A percentile compares a stretch with the other conserved stretches of the same genome.
These are phyloP conservation scores for Cylas formicarius DNA, from an alignment of 1,140 invertebrate genomes.

Conservation along the genomic window DNA sequence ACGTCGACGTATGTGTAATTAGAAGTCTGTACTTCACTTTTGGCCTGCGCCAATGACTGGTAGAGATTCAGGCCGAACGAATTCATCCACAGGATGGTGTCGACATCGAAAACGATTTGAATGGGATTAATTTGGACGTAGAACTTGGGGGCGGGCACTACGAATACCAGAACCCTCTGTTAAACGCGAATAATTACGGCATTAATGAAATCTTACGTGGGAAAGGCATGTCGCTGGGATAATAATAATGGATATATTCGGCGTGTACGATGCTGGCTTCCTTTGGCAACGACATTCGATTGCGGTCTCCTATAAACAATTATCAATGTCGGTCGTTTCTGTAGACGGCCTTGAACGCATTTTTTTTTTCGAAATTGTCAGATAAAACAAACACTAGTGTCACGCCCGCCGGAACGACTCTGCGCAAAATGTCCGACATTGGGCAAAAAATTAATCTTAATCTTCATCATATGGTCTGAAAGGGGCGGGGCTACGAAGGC, in stretches of 20 bases:
- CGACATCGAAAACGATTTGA: constrained; percentile 74
- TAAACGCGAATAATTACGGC: constrained; percentile 30
- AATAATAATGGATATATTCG: constrained; percentile 96
- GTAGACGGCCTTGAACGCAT: too few species aligned
- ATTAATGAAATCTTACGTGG: constrained; percentile 61
- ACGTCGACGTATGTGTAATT: constrained; percentile 74
- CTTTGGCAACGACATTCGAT: constrained; percentile 71
- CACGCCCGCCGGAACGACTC: too few species aligned
- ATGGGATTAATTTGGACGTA: constrained; percentile 87
- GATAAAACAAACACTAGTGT: too few species aligned
- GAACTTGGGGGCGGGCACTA: constrained; percentile 87
- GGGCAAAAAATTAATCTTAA: too few species aligned
- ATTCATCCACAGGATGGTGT: constrained; percentile 86
- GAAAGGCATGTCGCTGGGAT: constrained; percentile 87
- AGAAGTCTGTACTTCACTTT: constrained; percentile 39
- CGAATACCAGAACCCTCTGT: too few species aligned
- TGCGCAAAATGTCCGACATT: too few species aligned
- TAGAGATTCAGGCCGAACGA: constrained; percentile 85
- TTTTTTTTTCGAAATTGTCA: too few species aligned
- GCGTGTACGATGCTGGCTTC: constrained; percentile 87
- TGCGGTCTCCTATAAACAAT: constrained; percentile 65
- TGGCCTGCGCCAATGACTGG: constrained; percentile 53
- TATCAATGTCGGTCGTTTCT: too few species aligned
- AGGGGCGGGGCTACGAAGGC: too few species aligned
- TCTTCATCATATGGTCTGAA: too few species aligned